Conservation (phyloP, 2,113 vertebrate species). For the Rissa tridactyla region DNA sequence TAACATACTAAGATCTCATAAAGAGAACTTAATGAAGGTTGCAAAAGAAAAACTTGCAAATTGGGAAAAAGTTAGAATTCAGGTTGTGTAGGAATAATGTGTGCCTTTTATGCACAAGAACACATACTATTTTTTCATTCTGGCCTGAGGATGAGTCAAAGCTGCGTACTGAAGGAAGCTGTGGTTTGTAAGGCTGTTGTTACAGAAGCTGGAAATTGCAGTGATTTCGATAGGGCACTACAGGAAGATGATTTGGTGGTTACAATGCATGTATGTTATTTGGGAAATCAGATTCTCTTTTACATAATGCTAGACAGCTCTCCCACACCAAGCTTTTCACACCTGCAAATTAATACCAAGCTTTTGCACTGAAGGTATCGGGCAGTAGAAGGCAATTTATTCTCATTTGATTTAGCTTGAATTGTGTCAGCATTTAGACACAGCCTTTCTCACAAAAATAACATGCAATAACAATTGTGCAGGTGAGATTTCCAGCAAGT, state of each 20-base stretch:
- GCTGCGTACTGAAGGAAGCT: neutral
- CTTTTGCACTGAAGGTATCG: neutral
- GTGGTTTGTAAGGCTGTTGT: constrained; percentile 7
- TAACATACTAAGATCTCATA: no score
- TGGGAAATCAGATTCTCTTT: constrained; percentile 30
- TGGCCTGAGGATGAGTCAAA: neutral
- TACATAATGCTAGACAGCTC: constrained; percentile 27
- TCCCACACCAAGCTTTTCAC: constrained; percentile 10
- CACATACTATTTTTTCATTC: neutral
- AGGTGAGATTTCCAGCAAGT: neutral
- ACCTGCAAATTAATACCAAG: neutral
- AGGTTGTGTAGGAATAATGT: neutral
- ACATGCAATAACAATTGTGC: neutral
- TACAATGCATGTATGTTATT: neutral
- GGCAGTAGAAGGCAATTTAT: neutral
- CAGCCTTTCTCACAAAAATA: neutral
- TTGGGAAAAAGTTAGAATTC: neutral
- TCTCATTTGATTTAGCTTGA: neutral
- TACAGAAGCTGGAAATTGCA: constrained; percentile 12
- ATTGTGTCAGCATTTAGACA: neutral
- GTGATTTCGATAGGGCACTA: constrained; percentile 8
- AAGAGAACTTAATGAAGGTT: neutral
- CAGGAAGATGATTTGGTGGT: neutral
- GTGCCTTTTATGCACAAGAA: neutral
- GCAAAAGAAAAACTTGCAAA: neutral